Conservation (phyloP, 2,113 vertebrate species). For the western clawed frog (Xenopus tropicalis) region UCB_Xtro_10.0 CM004445.2:62895501-62896000, state of each 20-base stretch:
- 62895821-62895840: neutral
- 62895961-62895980: neutral
- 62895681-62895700: no score
- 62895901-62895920: neutral
- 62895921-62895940: neutral
- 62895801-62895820: neutral
- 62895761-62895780: neutral
- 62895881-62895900: neutral
- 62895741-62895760: neutral
- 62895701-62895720: no score
- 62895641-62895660: no score
- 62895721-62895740: neutral
- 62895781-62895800: neutral
- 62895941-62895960: neutral
- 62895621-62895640: no score
- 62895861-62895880: neutral
- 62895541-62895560: no score
- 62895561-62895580: no score
- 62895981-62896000: neutral
- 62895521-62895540: no score
- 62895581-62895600: no score
- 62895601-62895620: no score
- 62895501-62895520: no score
- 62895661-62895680: no score
- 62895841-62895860: neutral